phyloP scores from a whole-genome alignment of 2,888 invertebrate genomes.

The Allacma fusca region DNA sequence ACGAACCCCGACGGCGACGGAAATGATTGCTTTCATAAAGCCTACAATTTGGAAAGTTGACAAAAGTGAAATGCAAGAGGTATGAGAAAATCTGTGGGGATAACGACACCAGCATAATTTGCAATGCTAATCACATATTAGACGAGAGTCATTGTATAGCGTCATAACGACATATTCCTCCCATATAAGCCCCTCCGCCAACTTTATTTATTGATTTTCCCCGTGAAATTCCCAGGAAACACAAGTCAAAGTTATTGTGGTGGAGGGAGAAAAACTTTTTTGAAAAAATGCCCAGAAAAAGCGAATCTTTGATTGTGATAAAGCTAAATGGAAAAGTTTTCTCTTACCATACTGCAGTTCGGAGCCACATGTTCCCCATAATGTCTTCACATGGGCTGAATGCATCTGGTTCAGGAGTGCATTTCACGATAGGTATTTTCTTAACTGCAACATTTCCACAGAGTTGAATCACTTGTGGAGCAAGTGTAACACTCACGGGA shows the following conservation, averaged over 20 bases:
- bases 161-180: no score
- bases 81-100: no score
- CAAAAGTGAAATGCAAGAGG: no score
- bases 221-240: no score
- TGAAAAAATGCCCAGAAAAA: background rate
- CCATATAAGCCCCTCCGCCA: no score
- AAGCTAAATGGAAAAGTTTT: slow-evolving; percentile 10
- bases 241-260: background rate
- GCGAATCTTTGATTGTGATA: background rate
- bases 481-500: background rate
- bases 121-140: no score
- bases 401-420: slow-evolving; percentile 79
- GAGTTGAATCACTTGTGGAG: slow-evolving; percentile 21
- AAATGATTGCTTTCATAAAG: no score
- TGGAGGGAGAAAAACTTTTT: background rate
- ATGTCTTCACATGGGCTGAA: slow-evolving; percentile 90
- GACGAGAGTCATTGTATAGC: no score
- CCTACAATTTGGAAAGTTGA: no score
- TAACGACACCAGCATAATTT: no score
- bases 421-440: slow-evolving; percentile 65
- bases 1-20: no score
- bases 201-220: no score
- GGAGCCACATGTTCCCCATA: slow-evolving; percentile 81
- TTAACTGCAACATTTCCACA: slow-evolving; percentile 43
- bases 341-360: slow-evolving; percentile 79